These are phyloP conservation scores for Chunga burmeisteri DNA, from an alignment of 2,113 vertebrate species.

Conservation along the genomic window DNA sequence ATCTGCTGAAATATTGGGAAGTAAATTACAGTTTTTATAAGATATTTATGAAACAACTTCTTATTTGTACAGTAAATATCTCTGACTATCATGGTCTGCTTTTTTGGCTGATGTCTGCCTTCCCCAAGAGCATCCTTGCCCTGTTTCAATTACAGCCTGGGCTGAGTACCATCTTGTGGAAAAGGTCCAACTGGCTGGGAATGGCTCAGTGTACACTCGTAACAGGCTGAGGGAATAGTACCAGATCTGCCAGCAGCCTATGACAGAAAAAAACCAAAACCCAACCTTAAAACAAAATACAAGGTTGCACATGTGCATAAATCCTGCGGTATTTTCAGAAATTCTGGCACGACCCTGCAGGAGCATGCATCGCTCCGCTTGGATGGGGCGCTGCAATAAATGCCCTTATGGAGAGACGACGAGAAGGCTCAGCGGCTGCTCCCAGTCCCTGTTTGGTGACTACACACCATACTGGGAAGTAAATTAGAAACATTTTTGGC, in stretches of 20 bases:
- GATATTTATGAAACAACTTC: conserved; percentile 72
- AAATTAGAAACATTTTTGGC: not conserved
- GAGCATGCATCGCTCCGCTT: rapidly evolving
- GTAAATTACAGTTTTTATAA: conserved; percentile 70
- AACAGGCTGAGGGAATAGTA: not conserved
- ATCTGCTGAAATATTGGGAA: conserved; percentile 74
- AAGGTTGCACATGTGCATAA: not conserved
- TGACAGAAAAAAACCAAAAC: not conserved
- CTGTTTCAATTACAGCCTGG: conserved; percentile 50
- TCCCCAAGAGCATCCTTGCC: not conserved
- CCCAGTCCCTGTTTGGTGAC: not conserved
- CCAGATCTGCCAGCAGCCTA: not conserved
- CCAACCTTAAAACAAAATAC: not conserved
- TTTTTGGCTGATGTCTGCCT: not conserved
- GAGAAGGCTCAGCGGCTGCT: not conserved
- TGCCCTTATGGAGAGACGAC: not conserved
- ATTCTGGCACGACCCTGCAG: not conserved
- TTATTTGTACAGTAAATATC: conserved; percentile 69
- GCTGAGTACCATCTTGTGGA: conserved; percentile 43
- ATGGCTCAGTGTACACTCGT: not conserved
- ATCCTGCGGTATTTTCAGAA: not conserved
- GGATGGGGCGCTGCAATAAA: not conserved
- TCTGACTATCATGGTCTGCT: conserved; percentile 16
- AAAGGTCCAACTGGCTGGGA: conserved; percentile 43
- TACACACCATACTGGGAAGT: not conserved